These are phyloP conservation scores for Centrocercus urophasianus DNA, from an alignment of 2,113 vertebrate genomes.

Conservation along the genomic window DNA sequence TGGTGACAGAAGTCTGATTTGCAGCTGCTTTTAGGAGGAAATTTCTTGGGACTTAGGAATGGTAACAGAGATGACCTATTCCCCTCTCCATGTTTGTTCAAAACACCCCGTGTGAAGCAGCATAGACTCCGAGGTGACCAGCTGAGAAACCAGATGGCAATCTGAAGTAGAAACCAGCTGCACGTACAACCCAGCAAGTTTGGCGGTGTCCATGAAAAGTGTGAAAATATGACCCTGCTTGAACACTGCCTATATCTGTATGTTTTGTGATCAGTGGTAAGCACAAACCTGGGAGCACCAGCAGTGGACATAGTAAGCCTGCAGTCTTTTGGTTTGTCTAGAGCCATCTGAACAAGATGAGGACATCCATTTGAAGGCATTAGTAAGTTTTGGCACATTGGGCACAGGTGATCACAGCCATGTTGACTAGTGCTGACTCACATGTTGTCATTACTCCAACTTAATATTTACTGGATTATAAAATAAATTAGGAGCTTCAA, in stretches of 20 bases:
- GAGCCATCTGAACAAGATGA: neutral
- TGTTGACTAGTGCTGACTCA: neutral
- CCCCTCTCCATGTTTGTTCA: neutral
- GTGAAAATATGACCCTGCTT: neutral
- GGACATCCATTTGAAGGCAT: neutral
- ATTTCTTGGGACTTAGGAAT: neutral
- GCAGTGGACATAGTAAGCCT: neutral
- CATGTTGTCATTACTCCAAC: neutral
- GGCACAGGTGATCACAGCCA: neutral
- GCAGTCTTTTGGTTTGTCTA: neutral
- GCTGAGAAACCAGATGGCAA: neutral
- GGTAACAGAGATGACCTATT: too few relatives aligned
- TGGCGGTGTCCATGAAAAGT: neutral
- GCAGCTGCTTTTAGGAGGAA: neutral
- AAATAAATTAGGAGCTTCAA: neutral
- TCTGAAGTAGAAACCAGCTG: neutral
- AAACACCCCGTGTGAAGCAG: neutral
- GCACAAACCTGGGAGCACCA: neutral
- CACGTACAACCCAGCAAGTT: neutral
- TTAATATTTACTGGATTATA: neutral
- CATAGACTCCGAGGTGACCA: accelerated
- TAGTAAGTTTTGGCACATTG: neutral
- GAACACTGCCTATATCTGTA: neutral
- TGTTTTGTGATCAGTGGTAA: neutral
- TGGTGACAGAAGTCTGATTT: neutral